Evolutionary conservation across 2,888 invertebrate species (phyloP).

Genomic region (Athripsodes cinereus): DNA sequence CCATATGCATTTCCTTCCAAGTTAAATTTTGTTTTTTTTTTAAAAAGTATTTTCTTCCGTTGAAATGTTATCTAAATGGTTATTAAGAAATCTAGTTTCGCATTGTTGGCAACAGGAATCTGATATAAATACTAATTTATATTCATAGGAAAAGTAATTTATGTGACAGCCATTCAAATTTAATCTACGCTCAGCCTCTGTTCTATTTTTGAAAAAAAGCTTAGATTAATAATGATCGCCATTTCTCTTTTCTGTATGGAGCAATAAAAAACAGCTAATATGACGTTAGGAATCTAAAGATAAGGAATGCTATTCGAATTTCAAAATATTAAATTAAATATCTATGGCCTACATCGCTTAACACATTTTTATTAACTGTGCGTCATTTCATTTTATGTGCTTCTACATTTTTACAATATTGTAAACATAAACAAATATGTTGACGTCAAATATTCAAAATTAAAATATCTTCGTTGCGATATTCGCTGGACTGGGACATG

Average conservation of each 20-base stretch:
- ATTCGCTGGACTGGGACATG: too few species aligned
- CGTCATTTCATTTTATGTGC: neutral
- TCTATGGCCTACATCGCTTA: neutral
- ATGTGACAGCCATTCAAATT: neutral
- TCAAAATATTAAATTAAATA: neutral
- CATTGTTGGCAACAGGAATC: conserved; percentile 23
- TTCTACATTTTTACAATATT: neutral
- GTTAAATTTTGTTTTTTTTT: too few species aligned
- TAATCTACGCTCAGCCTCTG: neutral
- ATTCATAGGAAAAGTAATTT: neutral
- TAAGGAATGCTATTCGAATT: neutral
- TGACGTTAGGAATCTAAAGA: neutral
- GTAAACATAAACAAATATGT: too few species aligned
- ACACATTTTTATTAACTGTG: neutral
- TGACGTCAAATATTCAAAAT: too few species aligned
- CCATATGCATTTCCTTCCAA: too few species aligned
- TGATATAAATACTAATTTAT: conserved; percentile 8
- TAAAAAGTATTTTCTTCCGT: too few species aligned
- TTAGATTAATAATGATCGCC: neutral
- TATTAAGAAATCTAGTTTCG: conserved; percentile 12
- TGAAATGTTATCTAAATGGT: neutral
- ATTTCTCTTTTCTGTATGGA: neutral
- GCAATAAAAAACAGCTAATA: neutral
- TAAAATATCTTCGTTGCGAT: too few species aligned
- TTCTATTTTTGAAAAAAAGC: neutral